Percentiles rank a stretch among this genome's conserved stretches.
phyloP scores from a whole-genome alignment of 2,113 vertebrate species.

The Chaetura pelagica region DNA sequence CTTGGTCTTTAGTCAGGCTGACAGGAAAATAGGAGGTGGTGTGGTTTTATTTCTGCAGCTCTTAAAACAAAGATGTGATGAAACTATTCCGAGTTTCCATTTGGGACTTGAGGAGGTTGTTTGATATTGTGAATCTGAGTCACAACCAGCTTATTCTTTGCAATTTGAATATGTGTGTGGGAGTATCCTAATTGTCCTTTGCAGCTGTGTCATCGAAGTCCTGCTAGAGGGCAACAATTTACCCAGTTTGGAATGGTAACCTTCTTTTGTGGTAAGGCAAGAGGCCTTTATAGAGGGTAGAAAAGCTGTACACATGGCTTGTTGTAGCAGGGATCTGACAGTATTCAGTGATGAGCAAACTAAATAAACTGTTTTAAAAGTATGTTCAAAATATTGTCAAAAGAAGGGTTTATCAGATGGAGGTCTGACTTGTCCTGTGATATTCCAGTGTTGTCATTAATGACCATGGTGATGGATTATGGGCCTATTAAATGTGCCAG shows the following conservation, averaged over 20 bases:
- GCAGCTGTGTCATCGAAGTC: background rate
- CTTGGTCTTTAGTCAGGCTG: background rate
- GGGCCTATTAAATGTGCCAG: background rate
- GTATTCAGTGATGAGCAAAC: background rate
- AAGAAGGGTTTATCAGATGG: background rate
- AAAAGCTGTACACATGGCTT: rapidly evolving
- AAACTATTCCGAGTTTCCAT: background rate
- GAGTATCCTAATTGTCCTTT: background rate
- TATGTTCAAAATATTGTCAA: background rate
- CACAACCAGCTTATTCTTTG: background rate
- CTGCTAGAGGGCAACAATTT: background rate
- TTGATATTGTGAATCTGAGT: background rate
- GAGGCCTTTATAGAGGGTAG: background rate
- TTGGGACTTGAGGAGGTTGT: background rate
- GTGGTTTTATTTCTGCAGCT: background rate
- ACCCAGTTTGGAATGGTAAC: background rate
- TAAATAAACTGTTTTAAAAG: background rate
- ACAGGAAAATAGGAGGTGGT: background rate
- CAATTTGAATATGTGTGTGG: background rate
- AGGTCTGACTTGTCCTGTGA: background rate
- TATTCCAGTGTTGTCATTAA: background rate
- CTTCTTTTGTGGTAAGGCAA: background rate
- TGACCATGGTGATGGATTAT: background rate
- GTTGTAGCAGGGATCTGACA: background rate
- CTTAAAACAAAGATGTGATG: background rate